These are phyloP conservation scores for Anodontia alba DNA, from an alignment of 2,888 invertebrate genomes.

Conservation along the genomic window DNA sequence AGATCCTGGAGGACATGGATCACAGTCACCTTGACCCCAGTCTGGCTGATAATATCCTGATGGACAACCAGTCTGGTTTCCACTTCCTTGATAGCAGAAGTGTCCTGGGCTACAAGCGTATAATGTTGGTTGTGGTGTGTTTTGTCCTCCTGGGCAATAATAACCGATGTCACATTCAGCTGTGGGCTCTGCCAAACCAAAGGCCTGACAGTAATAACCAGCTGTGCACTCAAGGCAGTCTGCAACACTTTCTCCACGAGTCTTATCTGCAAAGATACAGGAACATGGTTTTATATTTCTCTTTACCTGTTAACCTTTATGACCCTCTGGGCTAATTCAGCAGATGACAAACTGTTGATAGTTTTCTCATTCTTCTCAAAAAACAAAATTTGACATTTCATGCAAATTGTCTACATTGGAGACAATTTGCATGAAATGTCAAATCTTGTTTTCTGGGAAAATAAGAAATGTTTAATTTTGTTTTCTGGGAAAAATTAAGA, in stretches of 20 bases:
- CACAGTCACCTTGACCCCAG: conserved; percentile 79
- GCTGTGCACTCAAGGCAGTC: conserved; percentile 81
- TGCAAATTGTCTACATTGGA: no score
- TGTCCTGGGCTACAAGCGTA: conserved; percentile 82
- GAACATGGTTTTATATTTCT: no score
- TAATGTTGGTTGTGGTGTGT: conserved; percentile 71
- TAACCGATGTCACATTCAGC: conserved; percentile 80
- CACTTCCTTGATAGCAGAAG: conserved; percentile 81
- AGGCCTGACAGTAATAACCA: conserved; percentile 80
- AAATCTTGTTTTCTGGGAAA: no score
- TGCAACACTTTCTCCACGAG: conserved; percentile 71
- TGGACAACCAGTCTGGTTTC: conserved; percentile 83
- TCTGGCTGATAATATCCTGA: conserved; percentile 82
- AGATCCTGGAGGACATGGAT: conserved; percentile 80
- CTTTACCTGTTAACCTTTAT: no score
- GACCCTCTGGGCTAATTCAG: no score
- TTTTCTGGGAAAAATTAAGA: no score
- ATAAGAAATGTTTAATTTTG: no score
- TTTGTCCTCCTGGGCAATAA: conserved; percentile 82
- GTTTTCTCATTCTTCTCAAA: no score
- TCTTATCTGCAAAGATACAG: conserved; percentile 64
- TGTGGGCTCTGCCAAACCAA: conserved; percentile 75
- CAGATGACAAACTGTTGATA: no score
- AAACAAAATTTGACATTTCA: no score
- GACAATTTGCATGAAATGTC: no score